Evolutionary conservation across 2,888 invertebrate species (phyloP).

Genomic region (Eurois occulta): DNA sequence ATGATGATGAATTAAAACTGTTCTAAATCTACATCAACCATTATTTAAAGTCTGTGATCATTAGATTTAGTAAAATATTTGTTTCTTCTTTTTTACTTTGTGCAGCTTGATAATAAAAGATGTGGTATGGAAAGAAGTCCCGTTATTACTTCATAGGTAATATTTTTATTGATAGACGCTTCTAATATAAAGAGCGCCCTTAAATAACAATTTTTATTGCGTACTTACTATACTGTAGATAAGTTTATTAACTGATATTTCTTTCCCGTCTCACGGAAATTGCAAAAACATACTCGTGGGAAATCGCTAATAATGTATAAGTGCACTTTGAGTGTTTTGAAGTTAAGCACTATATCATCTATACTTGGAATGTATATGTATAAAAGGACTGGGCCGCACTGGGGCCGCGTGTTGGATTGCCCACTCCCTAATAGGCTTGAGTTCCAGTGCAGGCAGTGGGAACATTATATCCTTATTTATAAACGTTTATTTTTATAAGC

Average conservation of each 20-base stretch:
- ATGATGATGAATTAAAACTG: neutral
- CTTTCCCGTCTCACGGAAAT: neutral
- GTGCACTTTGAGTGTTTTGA: conserved; percentile 28
- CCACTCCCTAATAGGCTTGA: conserved; percentile 18
- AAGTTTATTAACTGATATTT: neutral
- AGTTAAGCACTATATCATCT: conserved; percentile 11
- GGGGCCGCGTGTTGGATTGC: conserved; percentile 37
- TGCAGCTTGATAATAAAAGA: too few relatives aligned
- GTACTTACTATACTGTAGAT: too few relatives aligned
- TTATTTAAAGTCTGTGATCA: too few relatives aligned
- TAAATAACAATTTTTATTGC: neutral
- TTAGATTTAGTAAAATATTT: too few relatives aligned
- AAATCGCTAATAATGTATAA: conserved; percentile 30
- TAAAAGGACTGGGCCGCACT: conserved; percentile 7
- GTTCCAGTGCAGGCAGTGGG: conserved; percentile 2
- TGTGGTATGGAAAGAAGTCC: too few relatives aligned
- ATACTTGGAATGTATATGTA: conserved; percentile 5
- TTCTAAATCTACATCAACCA: neutral
- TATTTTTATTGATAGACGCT: too few relatives aligned
- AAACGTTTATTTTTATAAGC: neutral
- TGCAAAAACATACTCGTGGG: conserved; percentile 24
- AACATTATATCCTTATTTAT: neutral
- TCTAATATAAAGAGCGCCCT: neutral
- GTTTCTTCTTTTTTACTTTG: too few relatives aligned
- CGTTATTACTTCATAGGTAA: too few relatives aligned